These are phyloP conservation scores for Choreutis nemorana DNA, from an alignment of 2,888 invertebrate species.

Conservation along the genomic window DNA sequence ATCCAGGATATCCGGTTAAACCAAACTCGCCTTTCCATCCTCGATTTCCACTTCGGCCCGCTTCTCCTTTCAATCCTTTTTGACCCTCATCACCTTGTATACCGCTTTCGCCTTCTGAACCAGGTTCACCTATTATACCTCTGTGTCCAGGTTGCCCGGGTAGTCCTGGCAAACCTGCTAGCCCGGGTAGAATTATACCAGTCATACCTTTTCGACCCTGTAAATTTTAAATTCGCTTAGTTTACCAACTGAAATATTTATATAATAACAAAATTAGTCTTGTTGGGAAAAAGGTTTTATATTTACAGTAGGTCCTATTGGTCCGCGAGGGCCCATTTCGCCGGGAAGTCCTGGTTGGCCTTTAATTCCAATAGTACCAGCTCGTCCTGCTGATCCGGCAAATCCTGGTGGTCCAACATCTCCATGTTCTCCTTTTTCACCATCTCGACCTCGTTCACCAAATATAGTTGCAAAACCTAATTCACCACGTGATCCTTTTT, in stretches of 20 bases:
- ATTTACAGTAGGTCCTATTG: slow-evolving; percentile 63
- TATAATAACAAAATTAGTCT: no score
- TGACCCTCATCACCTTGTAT: slow-evolving; percentile 42
- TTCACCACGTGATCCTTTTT: slow-evolving; percentile 57
- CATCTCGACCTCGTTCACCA: slow-evolving; percentile 42
- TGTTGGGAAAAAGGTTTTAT: no score
- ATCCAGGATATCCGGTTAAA: slow-evolving; percentile 43
- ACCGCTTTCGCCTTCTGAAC: slow-evolving; percentile 49
- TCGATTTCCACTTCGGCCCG: slow-evolving; percentile 40
- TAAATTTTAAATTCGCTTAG: slow-evolving; percentile 9
- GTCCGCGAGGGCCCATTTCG: slow-evolving; percentile 65
- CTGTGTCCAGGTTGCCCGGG: slow-evolving; percentile 75
- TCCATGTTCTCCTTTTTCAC: slow-evolving; percentile 61
- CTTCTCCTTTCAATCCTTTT: slow-evolving; percentile 66
- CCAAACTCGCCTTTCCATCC: slow-evolving; percentile 44
- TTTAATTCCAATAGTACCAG: slow-evolving; percentile 52
- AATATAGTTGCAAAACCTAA: slow-evolving; percentile 49
- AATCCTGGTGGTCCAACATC: slow-evolving; percentile 65
- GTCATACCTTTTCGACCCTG: slow-evolving; percentile 51
- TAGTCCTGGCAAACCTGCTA: slow-evolving; percentile 74
- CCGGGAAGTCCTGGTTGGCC: slow-evolving; percentile 58
- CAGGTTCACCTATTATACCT: slow-evolving; percentile 66
- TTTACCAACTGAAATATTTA: background rate
- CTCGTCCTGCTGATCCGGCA: slow-evolving; percentile 59
- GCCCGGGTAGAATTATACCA: slow-evolving; percentile 62